Base-by-base conservation (phyloP, 2,888 invertebrate genomes). In the Disparrhopalites patrizii region DNA sequence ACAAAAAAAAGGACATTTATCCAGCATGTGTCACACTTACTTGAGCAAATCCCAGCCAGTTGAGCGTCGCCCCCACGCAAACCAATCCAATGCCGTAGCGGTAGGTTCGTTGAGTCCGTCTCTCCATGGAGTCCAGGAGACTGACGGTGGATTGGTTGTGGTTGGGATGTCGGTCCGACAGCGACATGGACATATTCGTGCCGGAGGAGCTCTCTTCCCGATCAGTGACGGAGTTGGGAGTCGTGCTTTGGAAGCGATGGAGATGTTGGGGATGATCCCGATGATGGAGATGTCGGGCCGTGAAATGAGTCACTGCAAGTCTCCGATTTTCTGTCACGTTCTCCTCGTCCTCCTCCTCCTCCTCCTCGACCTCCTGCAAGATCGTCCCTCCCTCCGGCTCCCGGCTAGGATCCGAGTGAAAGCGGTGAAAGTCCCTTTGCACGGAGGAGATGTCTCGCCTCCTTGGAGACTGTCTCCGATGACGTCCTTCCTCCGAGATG, bases 21-120 rank as follows among this genome's bases (percentile, higher is more conserved):
- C n/a, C n/a, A n/a, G n/a, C n/a, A 15, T 36, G 40, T 4, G 13
- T 13, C 3, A 18, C 40, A 5, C 40, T 40, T 57, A 72, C 85
- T 77, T 87, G 87, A 0, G 87, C 87, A 71, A 87, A 81, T 27
- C 87, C 87, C 70, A 87, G 81, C 87, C 88, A 87, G 81, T 88
- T 88, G 78, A 87, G 86, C 47, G 87, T 82, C 23, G 87, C 87
- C 25, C 87, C 87, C 62, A 87, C 84, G 78, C 87, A 87, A 60
- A 88, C 81, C 76, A 87, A 79, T 71, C 87, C 86, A 85, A 87
- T 86, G 75, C 87, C 87, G 77, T 87, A 87, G 68, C 87, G 84
- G 81, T 87, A 88, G 65, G 87, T 87, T 76, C 86, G 82, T 79
- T 87, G 87, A 23, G 75, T 73, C 54, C 74, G 57, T 30, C 69